These are phyloP conservation scores for Sebastes oblongus DNA, from an alignment of 2,797 vertebrate genomes.

Conservation along the genomic window DNA sequence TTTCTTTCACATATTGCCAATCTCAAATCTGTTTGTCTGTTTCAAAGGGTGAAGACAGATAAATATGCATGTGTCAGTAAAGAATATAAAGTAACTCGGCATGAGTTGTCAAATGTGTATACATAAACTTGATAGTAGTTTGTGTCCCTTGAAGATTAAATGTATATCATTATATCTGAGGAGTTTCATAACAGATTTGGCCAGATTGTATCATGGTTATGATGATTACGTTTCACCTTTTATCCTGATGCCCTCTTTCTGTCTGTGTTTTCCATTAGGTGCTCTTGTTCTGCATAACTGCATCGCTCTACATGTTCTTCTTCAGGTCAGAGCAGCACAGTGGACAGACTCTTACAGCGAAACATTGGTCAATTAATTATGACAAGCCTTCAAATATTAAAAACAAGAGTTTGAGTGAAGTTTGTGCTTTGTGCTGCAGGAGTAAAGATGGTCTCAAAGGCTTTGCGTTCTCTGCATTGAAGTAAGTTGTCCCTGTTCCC, in stretches of 20 bases:
- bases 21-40: neutral
- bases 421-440: constrained; percentile 71
- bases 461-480: constrained; percentile 95
- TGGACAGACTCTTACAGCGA: neutral
- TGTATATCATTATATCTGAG: no score
- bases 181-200: no score
- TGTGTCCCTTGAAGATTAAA: neutral
- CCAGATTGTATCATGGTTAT: neutral
- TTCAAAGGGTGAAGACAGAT: neutral
- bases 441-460: constrained; percentile 97
- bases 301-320: constrained; percentile 85
- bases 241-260: neutral
- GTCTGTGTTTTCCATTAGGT: constrained; percentile 65
- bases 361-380: neutral
- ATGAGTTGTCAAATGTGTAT: neutral
- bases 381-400: neutral
- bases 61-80: neutral
- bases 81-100: neutral
- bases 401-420: neutral
- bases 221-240: neutral
- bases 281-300: constrained; percentile 83
- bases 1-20: neutral
- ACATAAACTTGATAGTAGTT: neutral
- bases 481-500: constrained; percentile 83
- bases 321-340: constrained; percentile 76